Conservation (phyloP, 2,888 invertebrate species). For the Scaptomyza tumidula region DNA sequence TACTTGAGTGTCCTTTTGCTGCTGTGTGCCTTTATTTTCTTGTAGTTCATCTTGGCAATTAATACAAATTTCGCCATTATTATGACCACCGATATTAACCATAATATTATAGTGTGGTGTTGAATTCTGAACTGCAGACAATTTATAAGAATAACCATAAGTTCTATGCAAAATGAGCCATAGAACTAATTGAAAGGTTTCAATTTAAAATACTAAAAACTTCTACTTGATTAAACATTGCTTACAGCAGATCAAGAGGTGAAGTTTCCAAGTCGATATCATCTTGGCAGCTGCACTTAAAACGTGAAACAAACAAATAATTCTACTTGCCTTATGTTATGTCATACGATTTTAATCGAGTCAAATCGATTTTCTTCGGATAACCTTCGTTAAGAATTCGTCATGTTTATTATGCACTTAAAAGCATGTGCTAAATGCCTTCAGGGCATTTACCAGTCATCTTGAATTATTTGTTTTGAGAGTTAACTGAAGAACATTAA, state of each 20-base stretch:
- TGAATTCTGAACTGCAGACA: neutral
- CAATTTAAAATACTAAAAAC: neutral
- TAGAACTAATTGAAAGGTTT: neutral
- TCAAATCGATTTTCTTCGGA: slow-evolving; percentile 5
- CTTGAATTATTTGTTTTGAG: too few relatives aligned
- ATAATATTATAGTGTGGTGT: neutral
- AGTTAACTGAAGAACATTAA: too few relatives aligned
- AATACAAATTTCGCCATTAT: neutral
- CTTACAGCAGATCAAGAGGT: neutral
- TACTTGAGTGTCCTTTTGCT: too few relatives aligned
- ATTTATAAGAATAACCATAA: neutral
- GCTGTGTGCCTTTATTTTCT: too few relatives aligned
- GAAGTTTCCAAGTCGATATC: slow-evolving; percentile 2
- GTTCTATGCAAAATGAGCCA: neutral
- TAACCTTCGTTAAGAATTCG: neutral
- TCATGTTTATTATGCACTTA: neutral
- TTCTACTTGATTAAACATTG: neutral
- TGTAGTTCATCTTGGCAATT: slow-evolving; percentile 7
- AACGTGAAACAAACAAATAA: too few relatives aligned
- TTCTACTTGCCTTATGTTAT: neutral
- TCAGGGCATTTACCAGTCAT: too few relatives aligned
- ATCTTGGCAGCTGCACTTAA: slow-evolving; percentile 8
- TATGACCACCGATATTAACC: neutral
- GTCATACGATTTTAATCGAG: neutral
- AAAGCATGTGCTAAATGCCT: neutral